These are phyloP conservation scores for Glandiceps talaboti DNA, from an alignment of 53 echinoderm and acorn worm species.

Conservation along the genomic window DNA sequence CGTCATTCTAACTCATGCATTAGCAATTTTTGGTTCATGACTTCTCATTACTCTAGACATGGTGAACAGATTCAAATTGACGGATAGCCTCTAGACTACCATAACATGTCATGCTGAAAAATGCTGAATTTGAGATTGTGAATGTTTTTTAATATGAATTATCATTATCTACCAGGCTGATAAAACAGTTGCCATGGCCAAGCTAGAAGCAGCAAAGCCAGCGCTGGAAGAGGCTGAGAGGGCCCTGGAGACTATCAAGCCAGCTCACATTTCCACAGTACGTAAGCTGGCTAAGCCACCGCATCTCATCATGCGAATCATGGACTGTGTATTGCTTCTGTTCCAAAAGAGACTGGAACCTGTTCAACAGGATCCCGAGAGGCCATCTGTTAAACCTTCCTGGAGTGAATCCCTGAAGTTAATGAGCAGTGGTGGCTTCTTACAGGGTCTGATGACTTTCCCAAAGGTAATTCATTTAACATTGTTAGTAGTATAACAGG, in stretches of 20 bases:
- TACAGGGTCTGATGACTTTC: conserved; percentile 69
- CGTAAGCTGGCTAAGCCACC: conserved; percentile 99
- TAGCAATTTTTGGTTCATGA: too few relatives aligned
- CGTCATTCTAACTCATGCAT: too few relatives aligned
- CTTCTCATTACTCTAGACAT: too few relatives aligned
- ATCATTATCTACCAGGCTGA: too few relatives aligned
- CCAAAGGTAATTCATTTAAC: conserved; percentile 88
- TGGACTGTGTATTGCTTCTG: conserved; percentile 88
- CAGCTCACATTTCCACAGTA: conserved; percentile 91
- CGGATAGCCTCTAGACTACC: too few relatives aligned
- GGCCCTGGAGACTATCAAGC: conserved; percentile 94
- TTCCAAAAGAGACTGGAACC: conserved; percentile 74
- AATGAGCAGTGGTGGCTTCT: conserved; percentile 59
- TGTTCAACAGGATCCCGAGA: conserved; percentile 58
- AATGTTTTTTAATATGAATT: too few relatives aligned
- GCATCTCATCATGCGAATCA: conserved; percentile 99
- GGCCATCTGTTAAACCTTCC: conserved; percentile 75
- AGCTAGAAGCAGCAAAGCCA: conserved; percentile 89
- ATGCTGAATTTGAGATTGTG: too few relatives aligned
- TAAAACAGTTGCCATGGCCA: conserved; percentile 56
- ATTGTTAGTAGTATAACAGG: too few relatives aligned
- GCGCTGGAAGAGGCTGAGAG: conserved; percentile 73
- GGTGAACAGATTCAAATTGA: too few relatives aligned
- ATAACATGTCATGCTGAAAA: too few relatives aligned
- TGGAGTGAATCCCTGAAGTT: conserved; percentile 83